Percentiles rank a stretch among this genome's conserved stretches.
phyloP scores from a whole-genome alignment of 1,140 invertebrate genomes.

The Tetramorium parvispinum region DNA sequence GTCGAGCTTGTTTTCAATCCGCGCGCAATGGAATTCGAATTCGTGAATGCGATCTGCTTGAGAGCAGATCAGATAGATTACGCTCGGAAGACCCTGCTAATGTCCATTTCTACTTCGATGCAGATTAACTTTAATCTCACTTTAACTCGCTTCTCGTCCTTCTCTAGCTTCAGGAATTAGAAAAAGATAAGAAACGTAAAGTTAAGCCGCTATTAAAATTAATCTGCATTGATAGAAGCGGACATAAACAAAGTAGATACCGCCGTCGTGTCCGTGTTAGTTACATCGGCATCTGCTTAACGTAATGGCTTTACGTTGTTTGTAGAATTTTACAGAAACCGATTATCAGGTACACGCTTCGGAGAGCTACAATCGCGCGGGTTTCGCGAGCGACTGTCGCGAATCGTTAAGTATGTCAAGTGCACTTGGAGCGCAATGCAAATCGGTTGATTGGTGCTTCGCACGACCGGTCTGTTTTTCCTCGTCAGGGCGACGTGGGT shows the following conservation, averaged over 20 bases:
- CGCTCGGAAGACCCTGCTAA: not conserved
- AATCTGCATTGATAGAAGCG: no score
- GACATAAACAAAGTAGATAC: not conserved
- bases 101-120: no score
- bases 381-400: not conserved
- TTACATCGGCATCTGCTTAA: not conserved
- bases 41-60: not conserved
- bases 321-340: not conserved
- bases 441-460: not conserved
- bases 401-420: not conserved
- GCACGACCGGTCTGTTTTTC: no score
- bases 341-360: no score
- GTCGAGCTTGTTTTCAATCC: slow-evolving; percentile 30
- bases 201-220: no score
- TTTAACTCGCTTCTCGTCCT: no score
- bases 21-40: not conserved
- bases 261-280: not conserved
- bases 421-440: not conserved
- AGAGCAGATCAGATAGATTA: not conserved
- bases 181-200: no score
- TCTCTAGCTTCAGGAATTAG: no score
- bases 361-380: no score
- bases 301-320: not conserved
- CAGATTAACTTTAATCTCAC: no score
- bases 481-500: no score